Evolutionary conservation across 2,888 invertebrate species (phyloP).

Genomic region (Cremastinae sp.): DNA sequence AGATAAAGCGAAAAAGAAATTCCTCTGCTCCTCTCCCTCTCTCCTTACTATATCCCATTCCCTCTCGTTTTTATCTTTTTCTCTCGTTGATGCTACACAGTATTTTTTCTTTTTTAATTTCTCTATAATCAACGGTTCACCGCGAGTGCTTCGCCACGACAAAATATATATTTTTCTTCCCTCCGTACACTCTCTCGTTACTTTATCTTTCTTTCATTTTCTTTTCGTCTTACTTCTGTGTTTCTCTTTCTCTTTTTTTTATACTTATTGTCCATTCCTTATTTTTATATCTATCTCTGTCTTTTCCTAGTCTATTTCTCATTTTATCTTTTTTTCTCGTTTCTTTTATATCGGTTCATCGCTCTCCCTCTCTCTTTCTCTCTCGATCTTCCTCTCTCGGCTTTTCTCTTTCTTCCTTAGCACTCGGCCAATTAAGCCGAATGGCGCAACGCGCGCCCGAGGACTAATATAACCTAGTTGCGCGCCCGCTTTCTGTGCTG

Average conservation of each 20-base stretch:
- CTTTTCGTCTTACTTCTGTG: too few relatives aligned
- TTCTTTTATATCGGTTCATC: too few relatives aligned
- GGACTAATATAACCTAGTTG: constrained; percentile 73
- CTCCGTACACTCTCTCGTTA: constrained; percentile 30
- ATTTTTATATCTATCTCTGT: too few relatives aligned
- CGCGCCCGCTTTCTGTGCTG: constrained; percentile 62
- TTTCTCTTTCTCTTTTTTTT: too few relatives aligned
- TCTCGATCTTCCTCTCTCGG: constrained; percentile 26
- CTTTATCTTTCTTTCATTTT: constrained; percentile 51
- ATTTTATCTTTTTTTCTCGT: too few relatives aligned
- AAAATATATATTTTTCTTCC: constrained; percentile 42
- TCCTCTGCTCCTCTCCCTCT: constrained; percentile 3
- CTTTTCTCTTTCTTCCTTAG: constrained; percentile 33
- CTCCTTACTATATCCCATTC: constrained; percentile 1
- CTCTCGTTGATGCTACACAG: constrained; percentile 9
- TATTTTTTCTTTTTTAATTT: constrained; percentile 46
- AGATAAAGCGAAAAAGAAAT: constrained; percentile 21
- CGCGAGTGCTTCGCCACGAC: constrained; percentile 40
- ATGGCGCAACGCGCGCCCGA: constrained; percentile 71
- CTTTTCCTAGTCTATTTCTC: too few relatives aligned
- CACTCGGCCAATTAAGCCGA: constrained; percentile 73
- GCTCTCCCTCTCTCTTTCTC: too few relatives aligned
- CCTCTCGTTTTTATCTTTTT: not conserved
- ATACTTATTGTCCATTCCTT: too few relatives aligned
- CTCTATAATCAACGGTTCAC: constrained; percentile 58